Base-by-base conservation (phyloP, 2,888 invertebrate genomes). In the Ceraclea dissimilis region DNA sequence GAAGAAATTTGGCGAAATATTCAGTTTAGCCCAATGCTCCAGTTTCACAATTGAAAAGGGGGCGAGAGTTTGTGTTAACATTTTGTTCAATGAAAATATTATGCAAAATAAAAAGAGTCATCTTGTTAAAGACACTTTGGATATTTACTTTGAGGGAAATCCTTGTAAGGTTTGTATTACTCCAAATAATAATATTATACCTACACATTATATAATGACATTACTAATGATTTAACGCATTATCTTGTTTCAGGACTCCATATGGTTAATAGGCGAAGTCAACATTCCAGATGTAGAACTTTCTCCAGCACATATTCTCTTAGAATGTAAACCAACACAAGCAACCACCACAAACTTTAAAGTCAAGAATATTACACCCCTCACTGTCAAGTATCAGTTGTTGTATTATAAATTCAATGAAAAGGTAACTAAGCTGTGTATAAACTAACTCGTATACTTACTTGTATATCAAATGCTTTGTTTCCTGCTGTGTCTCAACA, bases 181-280 rank as follows among this genome's bases (percentile, higher is more conserved):
- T n/a, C n/a, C n/a, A n/a, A n/a, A n/a, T n/a, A n/a, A n/a, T n/a
- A n/a, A n/a, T n/a, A n/a, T n/a, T n/a, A n/a, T n/a, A n/a, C n/a
- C n/a, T n/a, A n/a, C n/a, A n/a, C n/a, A n/a, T n/a, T n/a, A n/a
- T n/a, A n/a, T n/a, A n/a, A n/a, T 6, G 26, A 26, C n/a, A 10
- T 26, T 26, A 26, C 13, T 39, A 8, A 13, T 39, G n/a, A 13
- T 4, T 39, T 39, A 5, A 39, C 13, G 5, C 18, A 46, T 46
- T 46, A n/a, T n/a, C n/a, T n/a, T n/a, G n/a, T n/a, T 46, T 46
- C 13, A 57, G 54, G 51, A 57, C 26, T 47, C 31, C 6, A 34
- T 57, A 17, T 16, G 16, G 26, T 46, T 57, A n/a, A 20, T 54
- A 8, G 57, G 57, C 13, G 57, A 57, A 51, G 51, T 57, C 1